Conservation (phyloP, 1,140 invertebrate genomes). For the Atta cephalotes region DNA sequence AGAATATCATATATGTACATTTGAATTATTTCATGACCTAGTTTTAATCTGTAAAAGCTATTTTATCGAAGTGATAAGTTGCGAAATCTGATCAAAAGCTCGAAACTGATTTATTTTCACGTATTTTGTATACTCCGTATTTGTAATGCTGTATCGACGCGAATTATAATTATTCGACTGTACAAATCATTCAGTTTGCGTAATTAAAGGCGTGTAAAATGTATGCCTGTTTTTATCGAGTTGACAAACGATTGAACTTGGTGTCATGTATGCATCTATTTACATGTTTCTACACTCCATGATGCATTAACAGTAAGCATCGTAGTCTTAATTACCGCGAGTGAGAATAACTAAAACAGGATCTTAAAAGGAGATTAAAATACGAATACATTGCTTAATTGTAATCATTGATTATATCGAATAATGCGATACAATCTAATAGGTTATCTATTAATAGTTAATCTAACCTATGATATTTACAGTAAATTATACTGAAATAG, state of each 20-base stretch:
- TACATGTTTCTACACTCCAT: neutral
- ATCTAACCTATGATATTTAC: neutral
- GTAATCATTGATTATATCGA: neutral
- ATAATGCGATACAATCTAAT: neutral
- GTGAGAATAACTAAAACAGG: constrained; percentile 19
- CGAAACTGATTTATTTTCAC: constrained; percentile 20
- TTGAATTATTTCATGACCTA: constrained; percentile 25
- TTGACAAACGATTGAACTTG: constrained; percentile 39
- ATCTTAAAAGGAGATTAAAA: constrained; percentile 26
- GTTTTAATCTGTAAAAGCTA: constrained; percentile 16
- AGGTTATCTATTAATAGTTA: neutral
- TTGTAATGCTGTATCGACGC: neutral
- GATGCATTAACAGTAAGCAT: constrained; percentile 41
- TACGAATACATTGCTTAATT: neutral
- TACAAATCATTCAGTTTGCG: neutral
- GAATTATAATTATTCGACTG: neutral
- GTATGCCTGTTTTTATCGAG: neutral
- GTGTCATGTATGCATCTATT: constrained; percentile 3
- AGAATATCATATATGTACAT: constrained; percentile 1
- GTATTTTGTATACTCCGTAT: neutral
- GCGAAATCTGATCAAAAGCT: constrained; percentile 4
- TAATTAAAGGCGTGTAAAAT: constrained; percentile 25
- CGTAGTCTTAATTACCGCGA: constrained; percentile 47
- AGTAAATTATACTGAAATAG: neutral
- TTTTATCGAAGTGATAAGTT: neutral